Conservation (phyloP, 2,888 invertebrate species). For the Protonemura montana region DNA sequence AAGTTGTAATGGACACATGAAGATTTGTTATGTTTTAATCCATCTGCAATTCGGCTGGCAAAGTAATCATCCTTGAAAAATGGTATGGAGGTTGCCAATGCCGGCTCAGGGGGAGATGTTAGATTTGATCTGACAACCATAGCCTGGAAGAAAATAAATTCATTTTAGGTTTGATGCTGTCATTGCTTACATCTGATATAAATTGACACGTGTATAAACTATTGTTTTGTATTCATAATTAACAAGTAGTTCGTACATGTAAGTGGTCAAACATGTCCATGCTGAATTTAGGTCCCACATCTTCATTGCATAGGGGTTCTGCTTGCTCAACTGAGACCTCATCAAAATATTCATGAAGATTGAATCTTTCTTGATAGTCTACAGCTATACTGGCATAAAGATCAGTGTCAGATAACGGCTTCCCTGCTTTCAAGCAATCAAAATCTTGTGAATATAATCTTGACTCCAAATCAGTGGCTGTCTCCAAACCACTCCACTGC, state of each 20-base stretch:
- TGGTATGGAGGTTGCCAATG: constrained; percentile 60
- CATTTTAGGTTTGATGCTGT: too few species aligned
- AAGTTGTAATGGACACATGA: constrained; percentile 84
- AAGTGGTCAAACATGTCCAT: constrained; percentile 72
- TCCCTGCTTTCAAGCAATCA: constrained; percentile 72
- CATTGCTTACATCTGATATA: too few species aligned
- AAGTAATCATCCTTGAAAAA: constrained; percentile 56
- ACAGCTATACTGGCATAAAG: constrained; percentile 69
- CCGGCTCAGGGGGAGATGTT: constrained; percentile 62
- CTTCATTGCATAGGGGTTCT: constrained; percentile 50
- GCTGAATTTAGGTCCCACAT: constrained; percentile 62
- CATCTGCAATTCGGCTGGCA: constrained; percentile 70
- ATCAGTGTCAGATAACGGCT: constrained; percentile 71
- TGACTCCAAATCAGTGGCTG: constrained; percentile 68
- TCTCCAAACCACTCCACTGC: constrained; percentile 66
- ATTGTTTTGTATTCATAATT: neutral
- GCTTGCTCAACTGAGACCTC: constrained; percentile 31
- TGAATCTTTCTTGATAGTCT: constrained; percentile 64
- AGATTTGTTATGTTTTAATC: constrained; percentile 70
- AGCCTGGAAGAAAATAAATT: constrained; percentile 59
- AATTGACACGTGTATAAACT: too few species aligned
- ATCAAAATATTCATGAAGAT: constrained; percentile 49
- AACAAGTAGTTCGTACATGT: constrained; percentile 57
- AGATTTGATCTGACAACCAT: constrained; percentile 63
- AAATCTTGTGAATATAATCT: constrained; percentile 67